A percentile compares a stretch with the other conserved stretches of the same genome.
These are phyloP conservation scores for Platysternon megacephalum DNA, from an alignment of 2,113 vertebrate species.

Conservation along the genomic window DNA sequence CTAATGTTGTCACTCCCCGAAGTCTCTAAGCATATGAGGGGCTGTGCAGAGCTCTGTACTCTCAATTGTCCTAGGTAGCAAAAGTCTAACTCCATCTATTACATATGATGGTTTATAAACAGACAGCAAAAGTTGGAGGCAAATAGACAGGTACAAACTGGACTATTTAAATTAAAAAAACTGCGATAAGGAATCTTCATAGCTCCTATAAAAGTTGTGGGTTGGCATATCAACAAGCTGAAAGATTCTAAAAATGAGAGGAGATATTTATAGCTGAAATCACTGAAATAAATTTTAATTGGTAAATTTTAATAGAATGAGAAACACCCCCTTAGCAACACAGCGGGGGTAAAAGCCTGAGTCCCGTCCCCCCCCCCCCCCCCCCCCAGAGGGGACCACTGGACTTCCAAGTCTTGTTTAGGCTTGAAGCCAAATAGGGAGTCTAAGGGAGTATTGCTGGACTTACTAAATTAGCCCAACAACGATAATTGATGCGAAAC, in stretches of 20 bases:
- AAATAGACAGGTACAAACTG: not conserved
- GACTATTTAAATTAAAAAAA: not conserved
- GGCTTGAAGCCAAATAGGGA: not conserved
- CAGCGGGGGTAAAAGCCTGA: not conserved
- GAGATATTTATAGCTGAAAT: not conserved
- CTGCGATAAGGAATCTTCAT: not conserved
- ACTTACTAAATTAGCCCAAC: not conserved
- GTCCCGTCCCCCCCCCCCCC: not conserved
- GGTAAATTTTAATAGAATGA: not conserved
- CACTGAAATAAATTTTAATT: not conserved
- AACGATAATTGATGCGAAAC: not conserved
- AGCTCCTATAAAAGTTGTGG: not conserved
- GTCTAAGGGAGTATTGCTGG: not conserved
- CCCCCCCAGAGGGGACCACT: not conserved
- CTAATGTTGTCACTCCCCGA: accelerated
- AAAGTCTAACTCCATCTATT: not conserved
- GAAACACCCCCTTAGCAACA: not conserved
- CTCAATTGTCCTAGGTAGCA: not conserved
- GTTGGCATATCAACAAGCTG: not conserved
- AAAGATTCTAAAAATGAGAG: not conserved
- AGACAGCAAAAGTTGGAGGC: not conserved
- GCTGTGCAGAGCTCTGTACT: not conserved
- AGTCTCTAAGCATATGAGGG: not conserved
- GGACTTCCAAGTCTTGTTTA: not conserved
- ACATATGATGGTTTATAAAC: not conserved